Percentiles rank a stretch among this genome's conserved stretches.
These are phyloP conservation scores for Agrochola macilenta DNA, from an alignment of 2,888 invertebrate genomes.

Conservation along the genomic window DNA sequence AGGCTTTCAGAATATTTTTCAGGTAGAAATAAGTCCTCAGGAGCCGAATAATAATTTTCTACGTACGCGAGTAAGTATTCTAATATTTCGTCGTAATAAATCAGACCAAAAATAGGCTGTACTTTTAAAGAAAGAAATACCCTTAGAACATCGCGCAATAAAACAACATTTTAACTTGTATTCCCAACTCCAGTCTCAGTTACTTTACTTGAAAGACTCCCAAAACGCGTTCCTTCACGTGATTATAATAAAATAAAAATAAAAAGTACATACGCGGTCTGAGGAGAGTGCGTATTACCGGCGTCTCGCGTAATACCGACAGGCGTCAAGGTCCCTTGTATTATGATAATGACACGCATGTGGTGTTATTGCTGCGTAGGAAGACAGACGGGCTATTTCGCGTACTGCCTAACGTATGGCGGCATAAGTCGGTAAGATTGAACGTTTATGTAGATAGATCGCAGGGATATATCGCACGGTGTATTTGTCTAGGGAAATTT, in stretches of 20 bases:
- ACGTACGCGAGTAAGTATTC: conserved; percentile 14
- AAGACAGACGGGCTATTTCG: conserved; percentile 39
- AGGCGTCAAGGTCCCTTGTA: conserved; percentile 59
- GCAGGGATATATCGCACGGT: conserved; percentile 22
- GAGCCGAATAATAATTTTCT: conserved; percentile 19
- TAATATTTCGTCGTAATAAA: conserved; percentile 47
- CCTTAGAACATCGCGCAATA: conserved; percentile 37
- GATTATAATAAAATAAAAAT: conserved; percentile 60
- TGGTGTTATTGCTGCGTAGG: conserved; percentile 40
- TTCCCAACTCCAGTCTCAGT: conserved; percentile 29
- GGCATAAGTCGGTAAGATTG: conserved; percentile 50
- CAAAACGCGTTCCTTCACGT: conserved; percentile 17
- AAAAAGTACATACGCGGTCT: conserved; percentile 49
- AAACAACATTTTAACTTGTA: conserved; percentile 49
- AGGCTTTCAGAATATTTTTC: conserved; percentile 16
- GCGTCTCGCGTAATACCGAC: conserved; percentile 43
- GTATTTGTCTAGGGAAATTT: conserved; percentile 57
- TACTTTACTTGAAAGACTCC: conserved; percentile 39
- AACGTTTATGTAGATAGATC: conserved; percentile 62
- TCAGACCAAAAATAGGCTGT: conserved; percentile 28
- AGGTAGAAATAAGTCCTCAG: conserved; percentile 18
- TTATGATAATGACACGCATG: conserved; percentile 59
- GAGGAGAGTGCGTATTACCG: conserved; percentile 45
- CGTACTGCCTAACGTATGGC: conserved; percentile 34
- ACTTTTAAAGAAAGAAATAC: conserved; percentile 8